Base-by-base conservation (phyloP, 2,797 vertebrate species). In the Acrocephalus scirpaceus region DNA sequence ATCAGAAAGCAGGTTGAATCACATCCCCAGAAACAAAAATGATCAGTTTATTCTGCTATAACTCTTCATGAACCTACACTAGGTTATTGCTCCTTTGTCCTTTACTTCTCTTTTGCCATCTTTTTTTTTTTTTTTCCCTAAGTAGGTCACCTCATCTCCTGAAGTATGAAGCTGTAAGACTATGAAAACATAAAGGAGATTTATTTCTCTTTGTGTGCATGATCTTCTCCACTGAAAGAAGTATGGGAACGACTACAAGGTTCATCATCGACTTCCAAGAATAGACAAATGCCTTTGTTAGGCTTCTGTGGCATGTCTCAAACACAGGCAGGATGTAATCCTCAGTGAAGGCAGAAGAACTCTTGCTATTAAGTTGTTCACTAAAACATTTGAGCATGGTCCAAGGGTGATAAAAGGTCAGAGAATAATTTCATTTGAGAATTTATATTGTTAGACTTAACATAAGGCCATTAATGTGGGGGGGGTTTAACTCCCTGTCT, bases 131-230 rank as follows among this genome's bases (percentile, higher is more conserved):
- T 53, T 19, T 36, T 34, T n/a, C n/a, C 4, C 36, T 82, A 96
- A 95, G 90, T 95, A 94, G 94, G 93, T 95, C 90, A 93, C 78
- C 76, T 95, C 86, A 62, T 94, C 86, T 96, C 86, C 93, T 93
- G 86, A 92, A 96, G 54, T 88, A 97, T 88, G 92, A 96, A 96
- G 82, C 91, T 5, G 1, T 94, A 94, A 94, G 76, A 93, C 80
- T 93, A 92, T 32, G 82, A 92, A 95, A 96, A 83, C 93, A 91
- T 96, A 96, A 96, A 96, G 94, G 58, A 96, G 89, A 97, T 96
- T 96, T 97, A 96, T 94, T 96, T 74, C 60, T 79, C 75, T 91
- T 77, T 76, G 47, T 92, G 73, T 86, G 70, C 56, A 65, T 57
- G 90, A 92, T 95, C 88, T 81, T 92, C 84, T 94, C 58, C 48